These are phyloP conservation scores for Astropecten irregularis DNA, from an alignment of 53 echinoderm and acorn worm species.

Conservation along the genomic window DNA sequence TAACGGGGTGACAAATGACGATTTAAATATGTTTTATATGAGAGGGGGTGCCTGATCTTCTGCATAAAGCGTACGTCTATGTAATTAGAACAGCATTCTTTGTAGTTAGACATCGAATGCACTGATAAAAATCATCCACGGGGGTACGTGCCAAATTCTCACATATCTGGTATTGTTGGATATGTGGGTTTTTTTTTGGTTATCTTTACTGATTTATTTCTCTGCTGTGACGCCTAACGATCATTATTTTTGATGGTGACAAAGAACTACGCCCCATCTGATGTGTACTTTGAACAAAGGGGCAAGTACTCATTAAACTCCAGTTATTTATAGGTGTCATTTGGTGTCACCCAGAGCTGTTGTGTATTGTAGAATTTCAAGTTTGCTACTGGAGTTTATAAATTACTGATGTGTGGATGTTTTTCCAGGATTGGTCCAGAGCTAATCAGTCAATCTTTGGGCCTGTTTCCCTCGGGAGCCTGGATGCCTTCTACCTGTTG, in stretches of 20 bases:
- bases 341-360: neutral
- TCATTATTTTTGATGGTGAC: neutral
- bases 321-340: conserved; percentile 1
- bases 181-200: no score
- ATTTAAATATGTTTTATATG: conserved; percentile 22
- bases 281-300: neutral
- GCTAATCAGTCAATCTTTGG: conserved; percentile 15
- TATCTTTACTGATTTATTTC: neutral
- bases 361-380: neutral
- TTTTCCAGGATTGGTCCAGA: neutral
- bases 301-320: neutral
- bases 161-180: no score
- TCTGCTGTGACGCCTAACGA: neutral
- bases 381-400: conserved; percentile 28
- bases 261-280: neutral
- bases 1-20: conserved; percentile 47
- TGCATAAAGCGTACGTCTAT: conserved; percentile 16
- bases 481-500: conserved; percentile 33
- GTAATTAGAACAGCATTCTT: conserved; percentile 15
- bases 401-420: neutral
- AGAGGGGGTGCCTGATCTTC: no score
- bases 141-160: no score
- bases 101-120: neutral
- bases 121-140: neutral
- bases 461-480: no score